A percentile compares a stretch with the other conserved stretches of the same genome.
Evolutionary conservation across 1,140 invertebrate genomes (phyloP).

Genomic region (Papilio machaon): DNA sequence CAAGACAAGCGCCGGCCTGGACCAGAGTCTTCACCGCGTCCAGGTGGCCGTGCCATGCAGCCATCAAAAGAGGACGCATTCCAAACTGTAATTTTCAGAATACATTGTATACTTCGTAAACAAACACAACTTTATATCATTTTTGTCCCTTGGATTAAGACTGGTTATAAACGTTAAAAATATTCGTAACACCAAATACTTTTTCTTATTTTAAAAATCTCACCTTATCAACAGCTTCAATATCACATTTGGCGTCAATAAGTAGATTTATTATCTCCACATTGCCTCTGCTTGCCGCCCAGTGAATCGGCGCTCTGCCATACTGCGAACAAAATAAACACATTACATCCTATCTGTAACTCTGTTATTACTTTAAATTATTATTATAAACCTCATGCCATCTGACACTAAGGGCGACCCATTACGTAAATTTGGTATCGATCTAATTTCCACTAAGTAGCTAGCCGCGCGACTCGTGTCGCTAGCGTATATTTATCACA

Average conservation of each 20-base stretch:
- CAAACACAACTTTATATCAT: neutral
- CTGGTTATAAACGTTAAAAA: neutral
- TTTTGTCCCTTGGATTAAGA: neutral
- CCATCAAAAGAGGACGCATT: slow-evolving; percentile 91
- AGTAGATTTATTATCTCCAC: slow-evolving; percentile 88
- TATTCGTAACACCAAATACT: neutral
- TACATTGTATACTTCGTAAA: neutral
- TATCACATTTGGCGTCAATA: slow-evolving; percentile 88
- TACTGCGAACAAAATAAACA: slow-evolving; percentile 82
- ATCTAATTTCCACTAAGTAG: no score
- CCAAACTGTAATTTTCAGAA: slow-evolving; percentile 85
- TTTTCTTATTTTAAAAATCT: slow-evolving; percentile 4
- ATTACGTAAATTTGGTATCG: no score
- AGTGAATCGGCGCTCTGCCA: slow-evolving; percentile 89
- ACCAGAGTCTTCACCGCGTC: slow-evolving; percentile 89
- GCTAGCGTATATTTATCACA: neutral
- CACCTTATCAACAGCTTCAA: slow-evolving; percentile 90
- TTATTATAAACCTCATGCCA: neutral
- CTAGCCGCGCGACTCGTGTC: no score
- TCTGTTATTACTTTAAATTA: neutral
- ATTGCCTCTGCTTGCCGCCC: slow-evolving; percentile 88
- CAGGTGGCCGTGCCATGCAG: slow-evolving; percentile 90
- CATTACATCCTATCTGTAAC: neutral
- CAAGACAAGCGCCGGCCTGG: slow-evolving; percentile 88
- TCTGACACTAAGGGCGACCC: neutral